These are phyloP conservation scores for Copsychus sechellarum DNA, from an alignment of 2,113 vertebrate species.

Conservation along the genomic window DNA sequence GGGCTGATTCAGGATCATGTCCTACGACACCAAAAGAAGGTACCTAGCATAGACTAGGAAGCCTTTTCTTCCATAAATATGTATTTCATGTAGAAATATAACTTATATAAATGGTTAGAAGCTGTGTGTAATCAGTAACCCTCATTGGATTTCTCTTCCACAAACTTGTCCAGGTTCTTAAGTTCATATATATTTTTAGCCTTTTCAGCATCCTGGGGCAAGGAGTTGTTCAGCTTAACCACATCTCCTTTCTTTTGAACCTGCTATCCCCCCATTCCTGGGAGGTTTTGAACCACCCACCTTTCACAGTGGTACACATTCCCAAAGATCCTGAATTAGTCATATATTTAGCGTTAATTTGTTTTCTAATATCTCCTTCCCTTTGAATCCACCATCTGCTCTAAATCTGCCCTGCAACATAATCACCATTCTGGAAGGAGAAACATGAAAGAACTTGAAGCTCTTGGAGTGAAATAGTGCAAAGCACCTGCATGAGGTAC, in stretches of 20 bases:
- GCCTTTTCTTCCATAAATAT: background rate
- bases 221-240: background rate
- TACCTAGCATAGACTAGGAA: background rate
- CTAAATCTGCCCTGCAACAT: background rate
- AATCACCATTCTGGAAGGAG: background rate
- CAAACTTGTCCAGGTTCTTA: background rate
- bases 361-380: background rate
- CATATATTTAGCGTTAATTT: background rate
- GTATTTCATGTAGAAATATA: background rate
- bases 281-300: background rate
- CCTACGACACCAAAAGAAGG: background rate
- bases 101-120: background rate
- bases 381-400: background rate
- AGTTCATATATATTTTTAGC: background rate
- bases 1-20: constrained; percentile 8
- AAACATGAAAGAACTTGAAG: background rate
- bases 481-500: background rate
- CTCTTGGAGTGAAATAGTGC: background rate
- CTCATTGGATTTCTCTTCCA: background rate
- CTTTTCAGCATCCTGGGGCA: background rate
- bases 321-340: background rate
- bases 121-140: background rate
- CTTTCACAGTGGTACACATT: background rate
- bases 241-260: background rate
- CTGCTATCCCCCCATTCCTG: background rate